phyloP scores from a whole-genome alignment of 2,888 invertebrate genomes.

The Tenodera sinensis region DNA sequence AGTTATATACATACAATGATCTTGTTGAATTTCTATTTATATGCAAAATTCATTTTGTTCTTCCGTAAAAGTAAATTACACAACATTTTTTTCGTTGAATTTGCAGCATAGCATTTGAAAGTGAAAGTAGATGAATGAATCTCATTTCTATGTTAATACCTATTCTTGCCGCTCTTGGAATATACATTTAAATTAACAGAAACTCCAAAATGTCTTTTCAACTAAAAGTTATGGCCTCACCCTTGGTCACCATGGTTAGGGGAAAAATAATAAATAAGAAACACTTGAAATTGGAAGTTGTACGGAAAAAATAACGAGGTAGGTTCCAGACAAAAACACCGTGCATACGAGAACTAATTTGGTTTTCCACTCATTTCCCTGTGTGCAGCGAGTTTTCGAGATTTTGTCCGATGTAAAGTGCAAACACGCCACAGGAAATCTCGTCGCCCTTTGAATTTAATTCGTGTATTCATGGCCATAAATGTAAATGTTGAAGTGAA shows the following conservation, averaged over 20 bases:
- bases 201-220: neutral
- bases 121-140: neutral
- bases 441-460: neutral
- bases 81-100: neutral
- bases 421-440: neutral
- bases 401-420: neutral
- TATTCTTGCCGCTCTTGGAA: neutral
- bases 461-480: neutral
- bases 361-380: neutral
- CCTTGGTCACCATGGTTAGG: neutral
- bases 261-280: neutral
- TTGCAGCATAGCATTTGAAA: neutral
- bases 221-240: neutral
- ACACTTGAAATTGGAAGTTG: neutral
- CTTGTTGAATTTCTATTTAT: neutral
- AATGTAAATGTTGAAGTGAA: neutral
- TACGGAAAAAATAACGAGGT: neutral
- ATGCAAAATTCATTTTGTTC: neutral
- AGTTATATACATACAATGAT: too few relatives aligned
- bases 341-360: neutral
- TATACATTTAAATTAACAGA: neutral
- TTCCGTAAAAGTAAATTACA: neutral
- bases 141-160: neutral
- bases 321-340: neutral
- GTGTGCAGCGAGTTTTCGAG: neutral